phyloP scores from a whole-genome alignment of 1,140 invertebrate species.

The Cardiocondyla obscurior region DNA sequence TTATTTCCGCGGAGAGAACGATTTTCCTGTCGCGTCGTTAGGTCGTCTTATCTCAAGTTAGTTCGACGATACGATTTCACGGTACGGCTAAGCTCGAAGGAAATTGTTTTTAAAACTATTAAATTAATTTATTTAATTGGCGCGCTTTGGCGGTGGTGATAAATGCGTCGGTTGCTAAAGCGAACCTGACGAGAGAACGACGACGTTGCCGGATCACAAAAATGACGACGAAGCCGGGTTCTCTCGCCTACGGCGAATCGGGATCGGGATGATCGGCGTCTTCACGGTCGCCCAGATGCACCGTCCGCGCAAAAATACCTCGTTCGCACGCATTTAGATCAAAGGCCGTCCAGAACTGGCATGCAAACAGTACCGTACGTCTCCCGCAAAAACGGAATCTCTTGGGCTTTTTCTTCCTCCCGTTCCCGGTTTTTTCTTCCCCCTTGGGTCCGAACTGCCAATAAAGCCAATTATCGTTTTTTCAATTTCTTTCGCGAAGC shows the following conservation, averaged over 20 bases:
- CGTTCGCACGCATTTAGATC: constrained; percentile 21
- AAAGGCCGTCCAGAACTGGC: background rate
- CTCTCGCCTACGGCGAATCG: constrained; percentile 54
- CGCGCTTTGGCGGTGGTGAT: constrained; percentile 6
- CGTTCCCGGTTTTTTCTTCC: no score
- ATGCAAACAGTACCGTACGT: background rate
- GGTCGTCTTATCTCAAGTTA: no score
- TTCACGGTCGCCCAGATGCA: constrained; percentile 62
- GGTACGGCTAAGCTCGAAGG: no score
- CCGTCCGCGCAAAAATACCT: background rate
- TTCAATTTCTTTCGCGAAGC: background rate
- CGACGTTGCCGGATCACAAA: constrained; percentile 57
- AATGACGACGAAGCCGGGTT: constrained; percentile 61
- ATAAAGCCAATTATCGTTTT: background rate
- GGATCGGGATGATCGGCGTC: constrained; percentile 57
- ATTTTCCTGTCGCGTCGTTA: no score
- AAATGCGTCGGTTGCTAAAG: constrained; percentile 54
- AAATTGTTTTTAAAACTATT: no score
- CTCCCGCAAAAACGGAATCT: background rate
- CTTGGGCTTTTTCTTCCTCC: background rate
- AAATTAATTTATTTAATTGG: no score
- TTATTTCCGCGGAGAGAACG: no score
- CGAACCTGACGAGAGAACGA: constrained; percentile 27
- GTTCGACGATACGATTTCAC: no score
- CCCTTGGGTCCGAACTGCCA: no score